Conservation (phyloP, 1,140 invertebrate species). For the Penaeus chinensis region DNA sequence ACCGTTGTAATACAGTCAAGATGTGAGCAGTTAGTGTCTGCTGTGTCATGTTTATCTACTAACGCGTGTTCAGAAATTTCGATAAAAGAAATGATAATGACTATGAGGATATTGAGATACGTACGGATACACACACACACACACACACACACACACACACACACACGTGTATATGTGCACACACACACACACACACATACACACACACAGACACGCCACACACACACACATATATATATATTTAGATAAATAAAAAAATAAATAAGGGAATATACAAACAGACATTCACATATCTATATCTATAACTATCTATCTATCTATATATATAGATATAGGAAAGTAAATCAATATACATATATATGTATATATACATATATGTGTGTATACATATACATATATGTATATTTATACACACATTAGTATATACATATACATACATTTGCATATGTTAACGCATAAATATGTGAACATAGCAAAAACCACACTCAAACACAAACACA, state of each 20-base stretch:
- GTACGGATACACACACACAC: too few species aligned
- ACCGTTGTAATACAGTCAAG: too few species aligned
- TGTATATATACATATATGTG: constrained; percentile 18
- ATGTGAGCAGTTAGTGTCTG: too few species aligned
- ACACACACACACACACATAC: background rate
- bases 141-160: background rate
- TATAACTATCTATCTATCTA: background rate
- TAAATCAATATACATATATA: background rate
- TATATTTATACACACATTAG: constrained; percentile 14
- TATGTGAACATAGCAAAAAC: constrained; percentile 28
- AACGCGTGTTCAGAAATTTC: too few species aligned
- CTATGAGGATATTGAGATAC: background rate
- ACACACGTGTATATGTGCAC: background rate
- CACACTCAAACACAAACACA: constrained; percentile 9
- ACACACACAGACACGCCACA: too few species aligned
- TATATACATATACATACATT: constrained; percentile 12
- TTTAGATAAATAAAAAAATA: too few species aligned
- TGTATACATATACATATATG: constrained; percentile 19
- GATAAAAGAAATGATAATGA: too few species aligned
- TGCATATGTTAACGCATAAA: constrained; percentile 1
- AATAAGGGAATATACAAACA: too few species aligned
- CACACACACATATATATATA: background rate
- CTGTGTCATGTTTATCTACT: too few species aligned
- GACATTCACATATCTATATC: constrained; percentile 15
- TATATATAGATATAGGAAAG: background rate